Conservation (phyloP, 2,113 vertebrate genomes). For the Anoplopoma fimbria region DNA sequence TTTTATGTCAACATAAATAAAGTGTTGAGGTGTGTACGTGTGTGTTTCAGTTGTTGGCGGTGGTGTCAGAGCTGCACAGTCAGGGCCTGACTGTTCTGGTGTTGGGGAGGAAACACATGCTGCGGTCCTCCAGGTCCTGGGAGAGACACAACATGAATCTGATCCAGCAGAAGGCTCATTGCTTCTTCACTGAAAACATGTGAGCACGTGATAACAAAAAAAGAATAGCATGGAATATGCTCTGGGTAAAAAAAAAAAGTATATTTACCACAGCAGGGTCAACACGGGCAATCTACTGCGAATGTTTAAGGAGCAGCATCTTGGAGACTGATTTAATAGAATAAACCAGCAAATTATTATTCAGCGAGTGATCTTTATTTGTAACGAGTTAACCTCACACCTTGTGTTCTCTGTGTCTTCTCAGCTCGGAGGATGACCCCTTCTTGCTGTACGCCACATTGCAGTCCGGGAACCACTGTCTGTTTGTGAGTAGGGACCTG, state of each 20-base stretch:
- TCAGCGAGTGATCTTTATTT: background rate
- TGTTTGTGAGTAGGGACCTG: slow-evolving; percentile 92
- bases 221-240: background rate
- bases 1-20: background rate
- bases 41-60: slow-evolving; percentile 86
- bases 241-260: background rate
- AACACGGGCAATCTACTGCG: background rate
- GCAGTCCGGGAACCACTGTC: slow-evolving; percentile 92
- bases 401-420: background rate
- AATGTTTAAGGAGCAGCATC: background rate
- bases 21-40: background rate
- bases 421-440: slow-evolving; percentile 94
- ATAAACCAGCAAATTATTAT: background rate
- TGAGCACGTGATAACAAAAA: slow-evolving; percentile 78
- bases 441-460: slow-evolving; percentile 94
- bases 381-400: background rate
- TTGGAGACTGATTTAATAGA: slow-evolving; percentile 1
- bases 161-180: slow-evolving; percentile 88
- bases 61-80: slow-evolving; percentile 85
- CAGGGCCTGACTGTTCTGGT: slow-evolving; percentile 87
- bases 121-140: slow-evolving; percentile 82
- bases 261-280: background rate
- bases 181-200: slow-evolving; percentile 97
- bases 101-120: slow-evolving; percentile 97
- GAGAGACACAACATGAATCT: slow-evolving; percentile 83